These are phyloP conservation scores for Hypena proboscidalis DNA, from an alignment of 2,888 invertebrate genomes.

Conservation along the genomic window DNA sequence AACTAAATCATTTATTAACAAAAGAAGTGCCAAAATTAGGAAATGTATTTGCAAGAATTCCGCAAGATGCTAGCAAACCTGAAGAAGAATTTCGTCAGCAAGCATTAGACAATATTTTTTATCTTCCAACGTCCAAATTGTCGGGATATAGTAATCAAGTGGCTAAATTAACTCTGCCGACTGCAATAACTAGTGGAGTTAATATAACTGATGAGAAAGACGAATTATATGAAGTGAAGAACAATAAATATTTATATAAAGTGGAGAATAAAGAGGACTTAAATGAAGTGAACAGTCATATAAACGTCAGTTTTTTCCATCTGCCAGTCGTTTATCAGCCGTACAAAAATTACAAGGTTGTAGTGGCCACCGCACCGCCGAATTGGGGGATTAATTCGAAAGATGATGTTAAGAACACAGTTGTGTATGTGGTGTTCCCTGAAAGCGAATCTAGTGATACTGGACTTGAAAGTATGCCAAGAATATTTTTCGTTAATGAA, in stretches of 20 bases:
- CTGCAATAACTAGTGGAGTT: too few relatives aligned
- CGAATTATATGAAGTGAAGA: too few relatives aligned
- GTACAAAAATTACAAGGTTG: slow-evolving; percentile 62
- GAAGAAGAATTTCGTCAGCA: slow-evolving; percentile 29
- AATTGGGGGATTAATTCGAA: slow-evolving; percentile 49
- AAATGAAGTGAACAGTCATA: not conserved
- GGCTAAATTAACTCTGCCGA: slow-evolving; percentile 55
- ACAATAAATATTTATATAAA: too few relatives aligned
- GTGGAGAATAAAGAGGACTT: too few relatives aligned
- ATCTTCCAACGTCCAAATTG: slow-evolving; percentile 40
- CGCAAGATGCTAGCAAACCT: slow-evolving; percentile 46
- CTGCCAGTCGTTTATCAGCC: slow-evolving; percentile 63
- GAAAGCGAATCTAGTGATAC: slow-evolving; percentile 46
- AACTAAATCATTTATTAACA: slow-evolving; percentile 55
- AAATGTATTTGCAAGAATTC: slow-evolving; percentile 56
- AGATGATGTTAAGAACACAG: slow-evolving; percentile 47
- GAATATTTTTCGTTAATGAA: slow-evolving; percentile 67
- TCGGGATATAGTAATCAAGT: slow-evolving; percentile 61
- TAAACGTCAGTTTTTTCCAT: slow-evolving; percentile 48
- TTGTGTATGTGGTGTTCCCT: slow-evolving; percentile 69
- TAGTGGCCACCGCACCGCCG: slow-evolving; percentile 70
- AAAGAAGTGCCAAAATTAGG: slow-evolving; percentile 54
- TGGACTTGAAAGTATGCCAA: slow-evolving; percentile 53
- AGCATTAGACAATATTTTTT: slow-evolving; percentile 42
- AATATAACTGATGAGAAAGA: too few relatives aligned